A percentile compares a stretch with the other conserved stretches of the same genome.
Evolutionary conservation across 2,797 vertebrate genomes (phyloP).

Genomic region (Thunnus albacares): DNA sequence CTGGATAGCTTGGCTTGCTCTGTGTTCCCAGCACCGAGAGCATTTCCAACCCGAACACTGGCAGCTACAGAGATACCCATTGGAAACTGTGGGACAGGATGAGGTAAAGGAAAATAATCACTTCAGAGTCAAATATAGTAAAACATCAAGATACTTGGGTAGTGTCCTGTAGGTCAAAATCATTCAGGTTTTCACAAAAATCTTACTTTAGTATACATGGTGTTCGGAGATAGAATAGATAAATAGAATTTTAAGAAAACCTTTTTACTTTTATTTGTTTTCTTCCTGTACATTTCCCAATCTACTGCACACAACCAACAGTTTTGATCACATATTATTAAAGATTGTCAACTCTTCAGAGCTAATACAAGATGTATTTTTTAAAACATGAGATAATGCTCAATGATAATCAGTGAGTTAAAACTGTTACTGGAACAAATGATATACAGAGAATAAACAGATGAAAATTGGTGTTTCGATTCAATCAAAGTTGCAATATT

Average conservation of each 20-base stretch:
- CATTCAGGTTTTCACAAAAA: background rate
- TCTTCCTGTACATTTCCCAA: too few species aligned
- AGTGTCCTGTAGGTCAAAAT: background rate
- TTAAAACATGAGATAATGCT: too few species aligned
- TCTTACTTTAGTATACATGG: background rate
- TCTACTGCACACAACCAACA: background rate
- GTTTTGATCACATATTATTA: too few species aligned
- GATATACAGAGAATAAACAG: too few species aligned
- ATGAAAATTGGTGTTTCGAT: too few species aligned
- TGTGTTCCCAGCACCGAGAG: slow-evolving; percentile 89
- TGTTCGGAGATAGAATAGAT: background rate
- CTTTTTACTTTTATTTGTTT: too few species aligned
- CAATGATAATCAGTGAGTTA: too few species aligned
- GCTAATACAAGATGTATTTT: too few species aligned
- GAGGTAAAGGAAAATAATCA: background rate
- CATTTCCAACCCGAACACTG: slow-evolving; percentile 90
- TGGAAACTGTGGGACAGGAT: slow-evolving; percentile 83
- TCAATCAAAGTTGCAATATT: too few species aligned
- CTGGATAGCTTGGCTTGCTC: slow-evolving; percentile 89
- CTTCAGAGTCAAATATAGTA: background rate
- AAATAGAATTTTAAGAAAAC: background rate
- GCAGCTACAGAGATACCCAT: slow-evolving; percentile 88
- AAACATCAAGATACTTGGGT: background rate
- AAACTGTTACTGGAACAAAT: too few species aligned
- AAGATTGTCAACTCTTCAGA: too few species aligned